These are phyloP conservation scores for Stichopus horrens DNA, from an alignment of 53 echinoderm and acorn worm genomes.

Conservation along the genomic window DNA sequence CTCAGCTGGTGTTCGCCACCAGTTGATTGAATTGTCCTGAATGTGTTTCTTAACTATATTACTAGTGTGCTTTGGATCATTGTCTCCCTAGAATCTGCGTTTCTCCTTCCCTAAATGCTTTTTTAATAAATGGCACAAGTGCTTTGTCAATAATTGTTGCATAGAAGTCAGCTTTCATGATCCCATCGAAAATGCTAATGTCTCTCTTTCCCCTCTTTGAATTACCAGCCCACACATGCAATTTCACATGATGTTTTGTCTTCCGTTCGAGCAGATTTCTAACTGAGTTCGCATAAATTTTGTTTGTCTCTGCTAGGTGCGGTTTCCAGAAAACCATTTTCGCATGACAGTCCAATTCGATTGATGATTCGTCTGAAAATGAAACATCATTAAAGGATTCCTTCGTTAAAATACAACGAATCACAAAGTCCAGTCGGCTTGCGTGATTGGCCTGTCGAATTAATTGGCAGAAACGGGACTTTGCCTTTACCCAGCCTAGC, in stretches of 20 bases:
- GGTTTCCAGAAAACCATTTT: conserved; percentile 31
- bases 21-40: conserved; percentile 22
- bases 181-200: conserved; percentile 39
- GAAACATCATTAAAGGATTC: no score
- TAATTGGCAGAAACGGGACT: no score
- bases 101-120: not conserved
- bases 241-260: conserved; percentile 38
- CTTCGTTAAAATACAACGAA: no score
- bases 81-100: conserved; percentile 57
- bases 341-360: no score
- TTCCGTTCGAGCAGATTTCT: conserved; percentile 9
- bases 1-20: conserved; percentile 65
- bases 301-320: not conserved
- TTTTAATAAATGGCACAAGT: conserved; percentile 49
- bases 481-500: no score
- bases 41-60: conserved; percentile 21
- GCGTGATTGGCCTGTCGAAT: no score
- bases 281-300: not conserved
- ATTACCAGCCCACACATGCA: conserved; percentile 50
- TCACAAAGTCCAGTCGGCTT: no score
- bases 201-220: conserved; percentile 16
- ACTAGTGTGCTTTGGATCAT: conserved; percentile 60
- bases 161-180: no score
- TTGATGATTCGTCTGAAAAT: no score
- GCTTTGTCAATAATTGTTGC: no score